Conservation (phyloP, 2,888 invertebrate genomes). For the Hypercompe scribonia region DNA sequence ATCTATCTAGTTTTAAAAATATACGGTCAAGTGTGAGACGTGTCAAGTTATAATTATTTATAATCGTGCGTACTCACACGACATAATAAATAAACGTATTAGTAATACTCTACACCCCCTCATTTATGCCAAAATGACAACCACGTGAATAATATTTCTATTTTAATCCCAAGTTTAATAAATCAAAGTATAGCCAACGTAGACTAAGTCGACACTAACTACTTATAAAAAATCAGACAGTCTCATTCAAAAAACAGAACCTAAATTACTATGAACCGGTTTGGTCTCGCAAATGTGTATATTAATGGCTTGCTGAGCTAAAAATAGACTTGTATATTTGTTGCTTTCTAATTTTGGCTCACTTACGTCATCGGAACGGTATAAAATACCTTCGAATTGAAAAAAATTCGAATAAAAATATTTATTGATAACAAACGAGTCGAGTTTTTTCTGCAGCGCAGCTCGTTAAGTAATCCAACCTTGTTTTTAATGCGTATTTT, state of each 20-base stretch:
- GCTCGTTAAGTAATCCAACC: slow-evolving; percentile 14
- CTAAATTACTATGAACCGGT: slow-evolving; percentile 36
- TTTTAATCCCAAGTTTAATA: neutral
- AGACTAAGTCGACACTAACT: no score
- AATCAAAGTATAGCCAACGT: neutral
- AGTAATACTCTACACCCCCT: no score
- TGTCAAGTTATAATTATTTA: no score
- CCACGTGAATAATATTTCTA: no score
- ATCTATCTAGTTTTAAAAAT: no score
- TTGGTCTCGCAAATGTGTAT: slow-evolving; percentile 28
- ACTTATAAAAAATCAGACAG: no score
- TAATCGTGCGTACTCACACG: no score
- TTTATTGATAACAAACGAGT: slow-evolving; percentile 48
- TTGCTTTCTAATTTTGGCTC: slow-evolving; percentile 53
- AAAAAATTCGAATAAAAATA: slow-evolving; percentile 42
- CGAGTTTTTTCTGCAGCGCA: slow-evolving; percentile 12
- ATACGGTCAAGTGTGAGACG: no score
- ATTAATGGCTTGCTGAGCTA: slow-evolving; percentile 39
- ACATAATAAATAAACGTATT: no score
- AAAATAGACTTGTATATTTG: slow-evolving; percentile 42
- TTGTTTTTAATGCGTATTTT: slow-evolving; percentile 8
- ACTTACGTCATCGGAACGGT: slow-evolving; percentile 51
- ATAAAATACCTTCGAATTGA: slow-evolving; percentile 38
- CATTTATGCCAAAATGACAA: neutral
- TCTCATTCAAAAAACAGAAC: slow-evolving; percentile 5